These are phyloP conservation scores for Plagodis dolabraria DNA, from an alignment of 2,888 invertebrate species.

Conservation along the genomic window DNA sequence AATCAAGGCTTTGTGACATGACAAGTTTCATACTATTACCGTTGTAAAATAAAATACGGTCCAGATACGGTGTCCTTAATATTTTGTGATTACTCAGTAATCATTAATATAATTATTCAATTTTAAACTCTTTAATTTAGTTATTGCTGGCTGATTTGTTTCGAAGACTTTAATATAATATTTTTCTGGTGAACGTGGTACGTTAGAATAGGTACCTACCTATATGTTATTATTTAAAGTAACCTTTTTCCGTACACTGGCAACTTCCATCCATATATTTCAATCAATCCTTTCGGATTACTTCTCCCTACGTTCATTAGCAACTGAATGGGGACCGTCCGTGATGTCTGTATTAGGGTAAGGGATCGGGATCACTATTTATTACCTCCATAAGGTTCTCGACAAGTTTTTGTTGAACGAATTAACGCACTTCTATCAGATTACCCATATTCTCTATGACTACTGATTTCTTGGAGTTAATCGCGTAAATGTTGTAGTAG, in stretches of 20 bases:
- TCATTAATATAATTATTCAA: neutral
- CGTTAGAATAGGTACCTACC: too few relatives aligned
- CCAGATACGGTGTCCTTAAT: too few relatives aligned
- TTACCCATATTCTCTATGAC: neutral
- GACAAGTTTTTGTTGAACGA: conserved; percentile 28
- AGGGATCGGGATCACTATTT: conserved; percentile 32
- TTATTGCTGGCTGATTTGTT: too few relatives aligned
- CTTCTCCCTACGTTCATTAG: conserved; percentile 43
- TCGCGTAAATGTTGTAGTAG: too few relatives aligned
- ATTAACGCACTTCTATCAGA: conserved; percentile 18
- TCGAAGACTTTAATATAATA: too few relatives aligned
- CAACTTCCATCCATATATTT: conserved; percentile 19
- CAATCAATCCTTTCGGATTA: conserved; percentile 38
- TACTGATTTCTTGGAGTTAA: neutral
- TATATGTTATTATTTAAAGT: too few relatives aligned
- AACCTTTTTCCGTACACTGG: too few relatives aligned
- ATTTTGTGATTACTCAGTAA: too few relatives aligned
- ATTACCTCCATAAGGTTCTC: conserved; percentile 26
- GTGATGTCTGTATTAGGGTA: conserved; percentile 43
- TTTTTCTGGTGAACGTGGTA: too few relatives aligned
- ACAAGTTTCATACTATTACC: too few relatives aligned
- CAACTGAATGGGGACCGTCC: conserved; percentile 46
- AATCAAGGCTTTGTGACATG: neutral
- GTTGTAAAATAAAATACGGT: too few relatives aligned
- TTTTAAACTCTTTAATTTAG: too few relatives aligned